A percentile compares a stretch with the other conserved stretches of the same genome.
These are phyloP conservation scores for Octodon degus DNA, from an alignment of 2,113 vertebrate species.

Conservation along the genomic window DNA sequence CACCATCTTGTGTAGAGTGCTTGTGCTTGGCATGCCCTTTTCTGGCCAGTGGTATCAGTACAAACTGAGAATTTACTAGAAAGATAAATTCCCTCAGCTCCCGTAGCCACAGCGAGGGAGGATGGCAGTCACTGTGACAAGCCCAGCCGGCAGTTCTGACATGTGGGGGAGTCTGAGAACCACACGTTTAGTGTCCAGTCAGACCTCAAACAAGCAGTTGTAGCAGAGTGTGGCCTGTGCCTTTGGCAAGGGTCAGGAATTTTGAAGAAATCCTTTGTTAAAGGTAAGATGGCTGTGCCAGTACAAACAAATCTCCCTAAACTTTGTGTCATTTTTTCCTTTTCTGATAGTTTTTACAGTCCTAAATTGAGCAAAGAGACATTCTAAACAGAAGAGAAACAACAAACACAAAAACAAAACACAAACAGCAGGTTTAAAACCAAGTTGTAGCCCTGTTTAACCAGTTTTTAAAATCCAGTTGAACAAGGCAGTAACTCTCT, in stretches of 20 bases:
- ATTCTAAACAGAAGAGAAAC: neutral
- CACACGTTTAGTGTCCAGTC: neutral
- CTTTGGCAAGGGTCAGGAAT: neutral
- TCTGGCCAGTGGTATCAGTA: neutral
- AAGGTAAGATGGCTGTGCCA: neutral
- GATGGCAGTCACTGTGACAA: neutral
- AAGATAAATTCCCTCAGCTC: neutral
- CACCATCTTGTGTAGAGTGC: accelerated
- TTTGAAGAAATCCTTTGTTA: neutral
- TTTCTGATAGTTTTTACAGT: neutral
- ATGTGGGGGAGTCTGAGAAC: neutral
- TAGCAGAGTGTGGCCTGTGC: too few species aligned
- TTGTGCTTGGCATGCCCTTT: neutral
- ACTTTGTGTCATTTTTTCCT: neutral
- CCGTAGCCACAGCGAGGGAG: neutral
- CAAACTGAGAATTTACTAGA: neutral
- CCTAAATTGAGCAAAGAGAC: neutral
- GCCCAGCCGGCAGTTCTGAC: neutral
- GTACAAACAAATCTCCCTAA: neutral
- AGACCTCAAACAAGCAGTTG: neutral
- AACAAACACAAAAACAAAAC: neutral
- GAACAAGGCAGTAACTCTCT: conserved; percentile 34
- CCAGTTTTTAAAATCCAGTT: conserved; percentile 72
- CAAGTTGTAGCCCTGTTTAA: conserved; percentile 1
- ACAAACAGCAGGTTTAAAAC: neutral